These are phyloP conservation scores for Tridacna gigas DNA, from an alignment of 2,888 invertebrate genomes.

Conservation along the genomic window DNA sequence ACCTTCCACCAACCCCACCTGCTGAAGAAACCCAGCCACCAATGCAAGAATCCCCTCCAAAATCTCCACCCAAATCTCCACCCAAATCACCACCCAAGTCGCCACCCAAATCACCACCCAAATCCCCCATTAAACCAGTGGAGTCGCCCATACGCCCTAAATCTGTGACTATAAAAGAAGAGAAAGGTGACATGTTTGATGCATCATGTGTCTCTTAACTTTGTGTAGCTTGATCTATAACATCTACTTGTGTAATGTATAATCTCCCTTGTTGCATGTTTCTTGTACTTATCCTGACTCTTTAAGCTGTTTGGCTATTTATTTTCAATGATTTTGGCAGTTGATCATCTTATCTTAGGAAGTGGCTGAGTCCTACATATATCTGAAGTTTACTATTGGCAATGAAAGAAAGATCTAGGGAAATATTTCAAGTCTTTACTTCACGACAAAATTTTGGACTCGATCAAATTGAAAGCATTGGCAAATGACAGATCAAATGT, in stretches of 20 bases:
- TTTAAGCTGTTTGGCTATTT: too few relatives aligned
- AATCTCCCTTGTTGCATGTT: too few relatives aligned
- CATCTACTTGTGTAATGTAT: background rate
- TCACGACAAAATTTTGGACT: too few relatives aligned
- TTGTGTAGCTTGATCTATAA: background rate
- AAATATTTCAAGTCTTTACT: too few relatives aligned
- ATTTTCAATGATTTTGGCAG: too few relatives aligned
- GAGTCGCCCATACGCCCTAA: conserved; percentile 41
- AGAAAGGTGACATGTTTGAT: conserved; percentile 27
- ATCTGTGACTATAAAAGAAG: conserved; percentile 51
- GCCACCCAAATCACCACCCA: conserved; percentile 33
- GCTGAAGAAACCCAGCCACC: background rate
- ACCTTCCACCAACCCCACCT: conserved; percentile 18
- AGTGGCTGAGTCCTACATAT: too few relatives aligned
- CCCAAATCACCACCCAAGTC: conserved; percentile 32
- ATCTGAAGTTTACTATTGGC: too few relatives aligned
- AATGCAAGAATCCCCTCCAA: conserved; percentile 3
- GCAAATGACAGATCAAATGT: too few relatives aligned
- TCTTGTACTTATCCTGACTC: too few relatives aligned
- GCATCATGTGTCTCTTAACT: background rate
- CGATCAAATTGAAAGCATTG: too few relatives aligned
- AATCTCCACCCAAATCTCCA: conserved; percentile 26
- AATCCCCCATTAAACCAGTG: conserved; percentile 25
- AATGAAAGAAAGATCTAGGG: too few relatives aligned
- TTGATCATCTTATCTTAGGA: too few relatives aligned